These are phyloP conservation scores for Grallaria varia DNA, from an alignment of 2,113 vertebrate species.

Conservation along the genomic window DNA sequence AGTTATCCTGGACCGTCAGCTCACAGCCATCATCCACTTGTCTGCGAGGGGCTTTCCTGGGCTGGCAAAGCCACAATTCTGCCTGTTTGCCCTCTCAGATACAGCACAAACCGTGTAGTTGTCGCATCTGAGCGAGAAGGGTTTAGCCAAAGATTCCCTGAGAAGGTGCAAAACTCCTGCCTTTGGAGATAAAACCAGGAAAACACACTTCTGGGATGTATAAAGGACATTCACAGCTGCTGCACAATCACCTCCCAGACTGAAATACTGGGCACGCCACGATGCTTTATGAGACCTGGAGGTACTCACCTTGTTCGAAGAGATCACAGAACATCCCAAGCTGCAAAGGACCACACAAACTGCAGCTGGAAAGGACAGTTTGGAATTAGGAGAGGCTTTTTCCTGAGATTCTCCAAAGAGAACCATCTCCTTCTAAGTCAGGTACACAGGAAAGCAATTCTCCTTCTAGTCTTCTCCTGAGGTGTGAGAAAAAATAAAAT, in stretches of 20 bases:
- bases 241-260: background rate
- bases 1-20: background rate
- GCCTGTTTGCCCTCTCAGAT: background rate
- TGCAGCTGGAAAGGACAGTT: background rate
- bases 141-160: background rate
- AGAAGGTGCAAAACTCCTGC: background rate
- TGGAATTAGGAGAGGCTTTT: background rate
- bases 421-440: background rate
- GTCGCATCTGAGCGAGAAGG: background rate
- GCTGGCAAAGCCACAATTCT: background rate
- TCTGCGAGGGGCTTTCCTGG: background rate
- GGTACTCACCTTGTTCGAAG: too few relatives aligned
- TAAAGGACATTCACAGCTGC: background rate
- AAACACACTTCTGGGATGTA: accelerated
- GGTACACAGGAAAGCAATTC: background rate
- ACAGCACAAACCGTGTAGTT: background rate
- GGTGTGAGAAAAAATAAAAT: background rate
- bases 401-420: background rate
- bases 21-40: background rate
- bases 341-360: background rate
- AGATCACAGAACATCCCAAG: background rate
- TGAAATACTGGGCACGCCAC: background rate
- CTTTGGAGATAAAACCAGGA: background rate
- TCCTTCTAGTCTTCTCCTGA: background rate
- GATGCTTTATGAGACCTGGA: background rate